Percentiles rank a stretch among this genome's conserved stretches.
These are phyloP conservation scores for Montipora foliosa DNA, from an alignment of 64 coral and sea anemone species.

Conservation along the genomic window DNA sequence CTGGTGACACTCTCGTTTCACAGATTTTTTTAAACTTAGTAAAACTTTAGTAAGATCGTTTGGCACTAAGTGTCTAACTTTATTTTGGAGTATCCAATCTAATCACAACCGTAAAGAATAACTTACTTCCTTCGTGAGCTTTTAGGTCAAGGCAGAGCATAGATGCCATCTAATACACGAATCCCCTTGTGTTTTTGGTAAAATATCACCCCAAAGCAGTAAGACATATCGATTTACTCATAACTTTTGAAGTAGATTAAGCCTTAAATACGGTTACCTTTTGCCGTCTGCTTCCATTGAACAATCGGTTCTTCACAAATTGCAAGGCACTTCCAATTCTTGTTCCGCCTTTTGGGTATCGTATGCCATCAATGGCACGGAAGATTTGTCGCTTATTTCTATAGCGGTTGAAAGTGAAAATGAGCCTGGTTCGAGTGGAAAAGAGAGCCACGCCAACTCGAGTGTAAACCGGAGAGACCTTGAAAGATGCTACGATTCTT, in stretches of 20 bases:
- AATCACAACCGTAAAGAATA: too few relatives aligned
- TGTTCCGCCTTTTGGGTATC: conserved; percentile 67
- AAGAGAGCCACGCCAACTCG: conserved; percentile 61
- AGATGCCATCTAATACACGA: too few relatives aligned
- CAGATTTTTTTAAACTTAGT: too few relatives aligned
- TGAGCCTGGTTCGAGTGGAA: conserved; percentile 22
- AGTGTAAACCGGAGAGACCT: background rate
- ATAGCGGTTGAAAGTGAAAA: conserved; percentile 56
- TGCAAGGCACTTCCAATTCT: conserved; percentile 39
- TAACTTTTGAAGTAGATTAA: background rate
- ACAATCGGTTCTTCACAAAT: conserved; percentile 27
- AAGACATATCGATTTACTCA: too few relatives aligned
- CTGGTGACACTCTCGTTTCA: too few relatives aligned
- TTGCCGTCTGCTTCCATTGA: conserved; percentile 1
- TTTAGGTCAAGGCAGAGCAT: too few relatives aligned
- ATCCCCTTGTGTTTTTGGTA: too few relatives aligned
- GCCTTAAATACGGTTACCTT: background rate
- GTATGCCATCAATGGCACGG: conserved; percentile 36
- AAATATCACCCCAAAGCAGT: too few relatives aligned
- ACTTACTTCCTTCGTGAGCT: too few relatives aligned
- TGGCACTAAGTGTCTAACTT: too few relatives aligned
- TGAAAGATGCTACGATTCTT: conserved; percentile 55
- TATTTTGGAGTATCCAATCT: too few relatives aligned
- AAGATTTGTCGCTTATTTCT: conserved; percentile 38
- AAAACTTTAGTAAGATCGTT: too few relatives aligned